Percentiles rank a stretch among this genome's conserved stretches.
Evolutionary conservation across 2,797 vertebrate genomes (phyloP).

Genomic region (Lagodon rhomboides): DNA sequence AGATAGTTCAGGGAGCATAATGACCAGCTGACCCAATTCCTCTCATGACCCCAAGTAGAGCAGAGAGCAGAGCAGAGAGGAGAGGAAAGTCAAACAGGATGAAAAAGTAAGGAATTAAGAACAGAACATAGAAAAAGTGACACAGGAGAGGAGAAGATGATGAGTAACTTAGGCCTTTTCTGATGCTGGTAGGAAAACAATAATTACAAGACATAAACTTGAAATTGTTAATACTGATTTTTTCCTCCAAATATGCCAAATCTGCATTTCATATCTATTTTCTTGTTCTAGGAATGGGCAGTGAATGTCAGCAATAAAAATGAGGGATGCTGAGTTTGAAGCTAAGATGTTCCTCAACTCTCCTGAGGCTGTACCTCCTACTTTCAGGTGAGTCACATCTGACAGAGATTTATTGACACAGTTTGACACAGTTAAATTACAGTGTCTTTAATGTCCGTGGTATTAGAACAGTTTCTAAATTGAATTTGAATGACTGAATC

Average conservation of each 20-base stretch:
- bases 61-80: not conserved
- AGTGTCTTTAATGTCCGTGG: not conserved
- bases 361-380: not conserved
- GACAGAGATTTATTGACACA: slow-evolving; percentile 12
- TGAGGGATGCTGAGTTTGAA: slow-evolving; percentile 12
- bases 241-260: not conserved
- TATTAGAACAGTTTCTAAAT: not conserved
- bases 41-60: slow-evolving; percentile 22
- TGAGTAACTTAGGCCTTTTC: not conserved
- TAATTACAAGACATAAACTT: not conserved
- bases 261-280: not conserved
- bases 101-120: not conserved
- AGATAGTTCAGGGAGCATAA: slow-evolving; percentile 51
- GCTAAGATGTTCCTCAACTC: not conserved
- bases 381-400: slow-evolving; percentile 20
- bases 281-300: slow-evolving; percentile 15
- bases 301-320: slow-evolving; percentile 39
- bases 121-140: too few relatives aligned
- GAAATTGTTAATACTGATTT: not conserved
- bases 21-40: slow-evolving; percentile 50
- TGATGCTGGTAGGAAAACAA: slow-evolving; percentile 15
- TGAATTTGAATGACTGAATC: slow-evolving; percentile 8
- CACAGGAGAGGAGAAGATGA: too few relatives aligned
- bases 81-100: slow-evolving; percentile 20
- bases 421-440: slow-evolving; percentile 3